Conservation (phyloP, 2,797 vertebrate genomes). For the Notoglanidium macrostoma region DNA sequence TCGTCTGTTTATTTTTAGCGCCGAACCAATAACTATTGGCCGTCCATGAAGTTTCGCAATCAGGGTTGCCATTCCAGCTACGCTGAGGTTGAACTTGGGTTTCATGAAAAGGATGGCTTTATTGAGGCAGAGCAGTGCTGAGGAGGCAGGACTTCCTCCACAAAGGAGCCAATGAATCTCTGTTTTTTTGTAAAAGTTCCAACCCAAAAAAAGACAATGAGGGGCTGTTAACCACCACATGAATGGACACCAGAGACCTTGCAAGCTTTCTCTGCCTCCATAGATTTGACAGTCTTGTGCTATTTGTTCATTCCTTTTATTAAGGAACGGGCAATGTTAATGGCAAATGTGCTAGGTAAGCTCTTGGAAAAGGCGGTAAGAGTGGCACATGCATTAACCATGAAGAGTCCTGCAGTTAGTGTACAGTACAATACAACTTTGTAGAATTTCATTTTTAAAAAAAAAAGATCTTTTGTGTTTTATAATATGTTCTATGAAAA, state of each 20-base stretch:
- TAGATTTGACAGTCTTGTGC: slow-evolving; percentile 57
- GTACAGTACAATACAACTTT: slow-evolving; percentile 68
- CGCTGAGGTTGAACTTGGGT: slow-evolving; percentile 85
- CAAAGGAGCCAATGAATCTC: slow-evolving; percentile 22
- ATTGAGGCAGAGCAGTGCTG: slow-evolving; percentile 92
- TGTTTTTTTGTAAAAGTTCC: slow-evolving; percentile 27
- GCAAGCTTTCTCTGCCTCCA: slow-evolving; percentile 56
- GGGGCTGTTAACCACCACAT: slow-evolving; percentile 12
- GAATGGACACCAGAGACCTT: slow-evolving; percentile 29
- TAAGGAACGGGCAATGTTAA: slow-evolving; percentile 44
- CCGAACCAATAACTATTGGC: slow-evolving; percentile 88
- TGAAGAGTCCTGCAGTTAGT: slow-evolving; percentile 70
- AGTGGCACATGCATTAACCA: slow-evolving; percentile 65
- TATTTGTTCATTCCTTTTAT: slow-evolving; percentile 38
- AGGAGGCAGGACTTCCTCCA: slow-evolving; percentile 62
- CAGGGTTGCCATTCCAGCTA: slow-evolving; percentile 82
- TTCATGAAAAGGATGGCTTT: slow-evolving; percentile 91
- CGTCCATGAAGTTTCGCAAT: slow-evolving; percentile 92
- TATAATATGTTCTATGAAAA: slow-evolving; percentile 61
- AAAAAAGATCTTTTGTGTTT: slow-evolving; percentile 63
- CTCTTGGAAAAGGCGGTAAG: slow-evolving; percentile 26
- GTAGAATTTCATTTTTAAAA: slow-evolving; percentile 56
- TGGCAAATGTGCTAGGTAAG: slow-evolving; percentile 39
- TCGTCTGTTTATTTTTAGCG: slow-evolving; percentile 71
- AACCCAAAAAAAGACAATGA: slow-evolving; percentile 22